phyloP scores from a whole-genome alignment of 2,113 vertebrate species.

The Cephalopholis sonnerati region DNA sequence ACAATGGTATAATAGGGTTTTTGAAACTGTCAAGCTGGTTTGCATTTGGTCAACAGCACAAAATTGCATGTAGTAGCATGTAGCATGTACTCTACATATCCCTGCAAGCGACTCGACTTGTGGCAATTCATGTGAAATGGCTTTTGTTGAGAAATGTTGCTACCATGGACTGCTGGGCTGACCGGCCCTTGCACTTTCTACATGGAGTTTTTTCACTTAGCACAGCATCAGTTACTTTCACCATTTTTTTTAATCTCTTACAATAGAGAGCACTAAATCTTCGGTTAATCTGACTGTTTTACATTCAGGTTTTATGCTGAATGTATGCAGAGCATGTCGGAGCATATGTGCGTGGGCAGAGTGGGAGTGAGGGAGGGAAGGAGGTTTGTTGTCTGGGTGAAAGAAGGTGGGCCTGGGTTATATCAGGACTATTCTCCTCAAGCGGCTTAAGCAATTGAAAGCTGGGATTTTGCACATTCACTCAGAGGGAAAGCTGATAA shows the following conservation, averaged over 20 bases:
- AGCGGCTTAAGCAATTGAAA: conserved; percentile 72
- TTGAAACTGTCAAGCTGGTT: neutral
- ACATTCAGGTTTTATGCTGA: neutral
- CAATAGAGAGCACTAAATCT: neutral
- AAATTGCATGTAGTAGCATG: conserved; percentile 1
- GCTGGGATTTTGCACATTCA: conserved; percentile 72
- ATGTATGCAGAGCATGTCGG: conserved; percentile 1
- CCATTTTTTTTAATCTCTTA: neutral
- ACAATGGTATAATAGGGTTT: neutral
- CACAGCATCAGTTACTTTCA: neutral
- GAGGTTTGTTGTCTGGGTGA: conserved; percentile 24
- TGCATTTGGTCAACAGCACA: neutral
- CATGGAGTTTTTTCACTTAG: neutral
- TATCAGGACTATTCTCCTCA: conserved; percentile 54
- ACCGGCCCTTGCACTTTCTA: neutral
- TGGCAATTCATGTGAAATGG: neutral
- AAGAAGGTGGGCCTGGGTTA: conserved; percentile 36
- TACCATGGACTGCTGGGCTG: neutral
- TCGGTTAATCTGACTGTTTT: neutral
- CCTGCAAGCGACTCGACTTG: neutral
- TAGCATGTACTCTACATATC: neutral
- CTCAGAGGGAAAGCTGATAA: conserved; percentile 82
- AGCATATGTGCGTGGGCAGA: conserved; percentile 32
- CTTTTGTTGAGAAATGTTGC: neutral
- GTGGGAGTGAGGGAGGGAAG: neutral